Evolutionary conservation across 2,888 invertebrate species (phyloP).

Genomic region (Agonopterix heracliana): DNA sequence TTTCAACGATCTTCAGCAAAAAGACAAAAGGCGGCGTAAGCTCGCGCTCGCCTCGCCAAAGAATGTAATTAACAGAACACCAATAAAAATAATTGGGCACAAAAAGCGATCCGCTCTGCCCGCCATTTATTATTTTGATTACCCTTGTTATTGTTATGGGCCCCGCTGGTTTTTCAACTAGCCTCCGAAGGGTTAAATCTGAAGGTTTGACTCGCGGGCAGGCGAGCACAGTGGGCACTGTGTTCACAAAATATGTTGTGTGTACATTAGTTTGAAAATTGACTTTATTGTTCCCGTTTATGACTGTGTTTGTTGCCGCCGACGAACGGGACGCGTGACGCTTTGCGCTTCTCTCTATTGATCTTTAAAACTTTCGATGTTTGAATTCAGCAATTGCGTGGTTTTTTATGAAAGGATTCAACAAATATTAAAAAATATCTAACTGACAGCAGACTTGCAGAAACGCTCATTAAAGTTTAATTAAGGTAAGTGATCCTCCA

Average conservation of each 20-base stretch:
- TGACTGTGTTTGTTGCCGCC: conserved; percentile 38
- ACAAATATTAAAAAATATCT: no score
- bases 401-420: no score
- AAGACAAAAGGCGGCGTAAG: conserved; percentile 27
- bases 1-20: conserved; percentile 20
- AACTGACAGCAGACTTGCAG: no score
- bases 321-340: conserved; percentile 37
- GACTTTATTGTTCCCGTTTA: conserved; percentile 44
- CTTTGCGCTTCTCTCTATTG: conserved; percentile 15
- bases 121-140: conserved; percentile 67
- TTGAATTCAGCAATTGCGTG: no score
- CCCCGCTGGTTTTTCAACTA: conserved; percentile 7
- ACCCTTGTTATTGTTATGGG: conserved; percentile 61
- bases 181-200: not conserved
- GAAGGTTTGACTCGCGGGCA: no score
- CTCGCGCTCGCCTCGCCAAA: conserved; percentile 45
- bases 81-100: conserved; percentile 70
- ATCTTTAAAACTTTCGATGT: conserved; percentile 1
- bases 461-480: no score
- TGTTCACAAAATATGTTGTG: conserved; percentile 20
- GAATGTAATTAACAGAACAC: conserved; percentile 68
- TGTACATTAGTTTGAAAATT: conserved; percentile 21
- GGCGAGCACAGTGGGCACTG: not conserved
- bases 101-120: conserved; percentile 58
- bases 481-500: no score